Evolutionary conservation across 2,113 vertebrate genomes (phyloP), one percentile per base, ranked within the genome.

Genomic region (Rhagologus leucostigma): DNA sequence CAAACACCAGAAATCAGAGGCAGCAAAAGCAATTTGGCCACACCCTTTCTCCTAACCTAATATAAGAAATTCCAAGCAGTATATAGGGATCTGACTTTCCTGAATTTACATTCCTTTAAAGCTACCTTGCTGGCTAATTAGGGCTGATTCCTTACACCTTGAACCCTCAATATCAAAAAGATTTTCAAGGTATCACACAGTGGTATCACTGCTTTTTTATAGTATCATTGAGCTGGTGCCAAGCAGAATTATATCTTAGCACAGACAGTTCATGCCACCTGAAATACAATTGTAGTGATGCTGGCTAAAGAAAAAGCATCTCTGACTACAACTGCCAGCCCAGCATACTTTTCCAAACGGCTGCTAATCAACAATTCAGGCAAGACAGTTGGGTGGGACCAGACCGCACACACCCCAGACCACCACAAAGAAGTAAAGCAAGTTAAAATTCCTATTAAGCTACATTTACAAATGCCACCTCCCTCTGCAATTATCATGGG

Each of bases 21-120:
- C 69, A 94, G 83, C 73, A 87, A 62, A 74, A 84, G 53, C 21
- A 0, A 42, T 55, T 73, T 46, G 76, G 88, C 93, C 95, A 96
- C 92, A 90, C 95, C 96, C 93, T 94, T 90, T 87, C 57, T 93
- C 37, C 80, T 49, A 71, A 8, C 9, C 46, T 79, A 84, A 70
- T 18, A 6, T 5, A 67, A 42, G 18, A 87, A 89, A 93, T 55
- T 32, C 41, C 69, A 84, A 69, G 73, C 69, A 71, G 23, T 10
- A 46, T 4, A 93, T 0, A 41, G 13, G 8, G 47, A 81, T 22
- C 64, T 52, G n/a, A 46, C 37, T 75, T 65, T 75, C 64, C 56
- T 68, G 47, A 32, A 59, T 41, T 84, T 78, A 82, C 5, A 60
- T 32, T 69, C 56, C 30, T n/a, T 81, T 56, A 37, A 42, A 70